Conservation (phyloP, 2,797 vertebrate species). For the Mormyrus hasselquistii region DNA sequence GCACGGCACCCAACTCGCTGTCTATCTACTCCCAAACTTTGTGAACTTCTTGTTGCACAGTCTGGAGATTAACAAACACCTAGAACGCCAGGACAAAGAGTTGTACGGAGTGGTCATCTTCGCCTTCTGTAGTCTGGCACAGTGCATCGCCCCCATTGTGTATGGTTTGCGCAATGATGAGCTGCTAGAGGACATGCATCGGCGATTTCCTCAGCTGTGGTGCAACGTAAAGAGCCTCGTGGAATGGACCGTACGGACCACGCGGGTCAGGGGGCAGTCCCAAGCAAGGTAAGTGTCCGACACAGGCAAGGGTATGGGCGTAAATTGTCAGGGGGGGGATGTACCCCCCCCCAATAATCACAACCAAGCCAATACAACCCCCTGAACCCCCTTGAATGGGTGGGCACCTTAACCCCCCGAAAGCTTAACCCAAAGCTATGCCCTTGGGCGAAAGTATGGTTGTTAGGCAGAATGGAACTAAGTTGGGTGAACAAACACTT, state of each 20-base stretch:
- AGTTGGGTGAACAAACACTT: neutral
- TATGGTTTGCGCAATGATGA: constrained; percentile 71
- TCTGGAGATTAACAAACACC: rapidly evolving
- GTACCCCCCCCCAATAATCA: neutral
- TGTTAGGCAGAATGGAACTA: neutral
- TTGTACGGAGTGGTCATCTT: constrained; percentile 54
- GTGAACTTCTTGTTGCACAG: constrained; percentile 49
- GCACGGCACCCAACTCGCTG: constrained; percentile 60
- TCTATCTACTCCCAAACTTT: constrained; percentile 65
- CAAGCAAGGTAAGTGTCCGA: constrained; percentile 43
- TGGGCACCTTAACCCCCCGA: neutral
- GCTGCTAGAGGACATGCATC: constrained; percentile 53
- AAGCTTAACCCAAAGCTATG: neutral
- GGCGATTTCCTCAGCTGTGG: constrained; percentile 52
- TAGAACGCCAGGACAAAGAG: constrained; percentile 42
- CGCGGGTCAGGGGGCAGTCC: constrained; percentile 23
- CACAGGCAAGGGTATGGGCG: neutral
- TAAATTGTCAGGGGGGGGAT: neutral
- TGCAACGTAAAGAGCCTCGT: constrained; percentile 50
- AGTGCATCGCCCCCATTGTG: constrained; percentile 63
- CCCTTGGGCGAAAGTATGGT: neutral
- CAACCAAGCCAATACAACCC: neutral
- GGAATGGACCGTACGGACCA: constrained; percentile 51
- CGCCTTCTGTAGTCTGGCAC: constrained; percentile 65
- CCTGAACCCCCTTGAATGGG: neutral